Conservation (phyloP, 2,888 invertebrate species). For the Erynnis tages region DNA sequence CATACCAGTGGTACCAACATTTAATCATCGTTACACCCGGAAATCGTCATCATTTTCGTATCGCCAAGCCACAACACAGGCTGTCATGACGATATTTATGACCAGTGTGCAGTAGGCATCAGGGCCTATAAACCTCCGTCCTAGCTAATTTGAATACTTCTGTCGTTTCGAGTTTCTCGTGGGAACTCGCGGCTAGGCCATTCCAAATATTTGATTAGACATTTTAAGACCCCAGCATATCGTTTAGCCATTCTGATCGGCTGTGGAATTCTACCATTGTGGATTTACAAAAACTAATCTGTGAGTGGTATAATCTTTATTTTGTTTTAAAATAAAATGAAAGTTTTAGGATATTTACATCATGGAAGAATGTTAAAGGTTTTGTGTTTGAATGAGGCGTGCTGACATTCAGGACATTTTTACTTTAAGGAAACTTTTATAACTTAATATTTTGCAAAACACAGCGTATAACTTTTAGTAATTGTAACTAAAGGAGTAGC, state of each 20-base stretch:
- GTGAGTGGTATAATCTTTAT: background rate
- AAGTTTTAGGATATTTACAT: no score
- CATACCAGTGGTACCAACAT: no score
- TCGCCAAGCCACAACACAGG: background rate
- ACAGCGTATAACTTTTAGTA: no score
- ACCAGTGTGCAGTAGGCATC: conserved; percentile 3
- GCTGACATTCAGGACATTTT: no score
- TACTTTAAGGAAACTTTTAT: no score
- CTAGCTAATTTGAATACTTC: conserved; percentile 38
- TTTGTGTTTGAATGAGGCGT: no score
- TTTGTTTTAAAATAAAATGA: no score
- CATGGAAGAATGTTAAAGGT: no score
- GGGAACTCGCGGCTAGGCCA: conserved; percentile 36
- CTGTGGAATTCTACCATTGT: background rate
- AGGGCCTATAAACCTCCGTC: background rate
- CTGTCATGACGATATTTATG: conserved; percentile 6
- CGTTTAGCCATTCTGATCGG: conserved; percentile 20
- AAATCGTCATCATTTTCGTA: background rate
- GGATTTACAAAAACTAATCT: background rate
- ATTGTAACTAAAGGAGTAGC: no score
- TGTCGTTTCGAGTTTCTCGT: conserved; percentile 47
- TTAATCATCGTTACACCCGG: background rate
- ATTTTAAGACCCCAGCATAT: conserved; percentile 33
- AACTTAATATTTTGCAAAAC: no score
- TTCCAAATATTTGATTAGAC: conserved; percentile 38